These are phyloP conservation scores for Rhopilema esculentum DNA, from an alignment of 30 jellyfish, hydroid and myxozoan genomes.

Conservation along the genomic window DNA sequence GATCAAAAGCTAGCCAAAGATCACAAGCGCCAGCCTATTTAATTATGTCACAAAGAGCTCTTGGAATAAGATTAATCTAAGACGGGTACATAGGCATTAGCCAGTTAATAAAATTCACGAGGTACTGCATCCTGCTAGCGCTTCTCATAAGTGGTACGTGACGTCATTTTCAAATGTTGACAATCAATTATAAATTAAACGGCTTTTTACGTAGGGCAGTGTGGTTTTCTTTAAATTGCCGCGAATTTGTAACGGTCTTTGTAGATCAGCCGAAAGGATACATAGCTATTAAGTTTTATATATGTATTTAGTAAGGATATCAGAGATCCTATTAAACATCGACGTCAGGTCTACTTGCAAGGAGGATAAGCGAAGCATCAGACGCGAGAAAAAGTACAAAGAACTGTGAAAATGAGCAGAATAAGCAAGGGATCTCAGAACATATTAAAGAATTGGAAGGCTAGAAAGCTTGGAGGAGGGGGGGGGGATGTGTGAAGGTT, in stretches of 20 bases:
- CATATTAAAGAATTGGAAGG: too few species aligned
- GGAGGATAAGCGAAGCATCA: not conserved
- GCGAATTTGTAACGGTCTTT: not conserved
- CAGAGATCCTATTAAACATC: not conserved
- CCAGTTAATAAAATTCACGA: not conserved
- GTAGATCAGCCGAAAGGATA: not conserved
- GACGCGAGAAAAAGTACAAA: too few species aligned
- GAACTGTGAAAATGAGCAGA: too few species aligned
- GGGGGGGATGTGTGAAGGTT: too few species aligned
- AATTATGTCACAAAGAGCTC: not conserved
- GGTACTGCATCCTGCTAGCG: not conserved
- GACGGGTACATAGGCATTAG: not conserved
- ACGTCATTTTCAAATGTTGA: not conserved
- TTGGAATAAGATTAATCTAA: not conserved
- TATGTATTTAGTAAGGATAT: not conserved
- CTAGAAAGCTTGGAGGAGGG: too few species aligned
- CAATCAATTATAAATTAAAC: not conserved
- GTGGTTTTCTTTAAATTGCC: not conserved
- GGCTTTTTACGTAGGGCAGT: not conserved
- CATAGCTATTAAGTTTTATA: not conserved
- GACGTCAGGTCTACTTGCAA: not conserved
- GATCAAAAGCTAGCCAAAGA: not conserved
- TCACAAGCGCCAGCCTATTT: not conserved
- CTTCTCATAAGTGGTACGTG: not conserved
- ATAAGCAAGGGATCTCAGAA: too few species aligned